Percentiles rank a stretch among this genome's conserved stretches.
phyloP scores from a whole-genome alignment of 2,113 vertebrate species.

The Pterocles burchelli region DNA sequence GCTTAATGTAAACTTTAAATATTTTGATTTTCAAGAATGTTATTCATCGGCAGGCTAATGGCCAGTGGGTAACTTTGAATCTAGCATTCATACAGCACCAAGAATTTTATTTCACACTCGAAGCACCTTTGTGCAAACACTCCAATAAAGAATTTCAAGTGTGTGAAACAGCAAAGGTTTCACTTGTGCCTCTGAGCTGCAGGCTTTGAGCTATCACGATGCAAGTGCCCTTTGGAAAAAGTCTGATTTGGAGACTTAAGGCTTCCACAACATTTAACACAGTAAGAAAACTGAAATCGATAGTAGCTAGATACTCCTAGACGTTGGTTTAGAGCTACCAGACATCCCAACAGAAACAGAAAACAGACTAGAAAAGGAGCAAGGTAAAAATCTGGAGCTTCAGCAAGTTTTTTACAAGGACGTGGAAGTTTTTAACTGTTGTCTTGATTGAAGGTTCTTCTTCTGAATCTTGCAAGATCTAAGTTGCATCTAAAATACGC shows the following conservation, averaged over 20 bases:
- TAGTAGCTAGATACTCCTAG: background rate
- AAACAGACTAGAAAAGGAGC: background rate
- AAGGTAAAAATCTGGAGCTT: background rate
- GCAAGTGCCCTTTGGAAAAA: background rate
- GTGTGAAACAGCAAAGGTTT: background rate
- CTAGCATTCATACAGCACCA: background rate
- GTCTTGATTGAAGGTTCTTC: background rate
- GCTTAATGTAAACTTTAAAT: background rate
- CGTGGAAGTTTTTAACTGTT: background rate
- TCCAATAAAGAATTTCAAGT: background rate
- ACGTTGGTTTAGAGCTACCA: background rate
- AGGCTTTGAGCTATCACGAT: background rate
- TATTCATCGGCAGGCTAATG: background rate
- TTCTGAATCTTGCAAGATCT: background rate
- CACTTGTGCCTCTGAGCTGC: background rate
- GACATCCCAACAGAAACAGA: background rate
- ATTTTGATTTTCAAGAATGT: background rate
- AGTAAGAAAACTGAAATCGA: background rate
- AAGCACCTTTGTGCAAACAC: background rate
- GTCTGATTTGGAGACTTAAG: background rate
- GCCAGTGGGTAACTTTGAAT: background rate
- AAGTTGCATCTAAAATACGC: background rate
- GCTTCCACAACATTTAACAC: background rate
- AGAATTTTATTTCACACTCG: background rate
- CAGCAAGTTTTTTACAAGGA: background rate